Percentiles rank a stretch among this genome's conserved stretches.
phyloP scores from a whole-genome alignment of 2,113 vertebrate genomes.

The Pardalotus punctatus region DNA sequence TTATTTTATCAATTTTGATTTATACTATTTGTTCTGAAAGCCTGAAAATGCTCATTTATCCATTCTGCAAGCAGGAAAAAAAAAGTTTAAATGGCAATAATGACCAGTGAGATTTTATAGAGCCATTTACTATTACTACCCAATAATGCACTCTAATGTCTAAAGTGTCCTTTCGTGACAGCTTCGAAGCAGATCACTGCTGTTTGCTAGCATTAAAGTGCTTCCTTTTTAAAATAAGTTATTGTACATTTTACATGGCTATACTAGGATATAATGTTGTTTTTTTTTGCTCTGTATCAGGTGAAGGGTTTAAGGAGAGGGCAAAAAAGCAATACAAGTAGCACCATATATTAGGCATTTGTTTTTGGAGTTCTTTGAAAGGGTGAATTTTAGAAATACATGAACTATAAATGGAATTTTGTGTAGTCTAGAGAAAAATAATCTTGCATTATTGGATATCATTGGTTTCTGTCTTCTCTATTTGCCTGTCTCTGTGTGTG shows the following conservation, averaged over 20 bases:
- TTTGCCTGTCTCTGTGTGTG: neutral
- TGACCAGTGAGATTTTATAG: constrained; percentile 1
- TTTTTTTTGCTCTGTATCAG: neutral
- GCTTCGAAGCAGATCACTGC: neutral
- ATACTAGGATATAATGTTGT: neutral
- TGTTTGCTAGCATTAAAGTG: neutral
- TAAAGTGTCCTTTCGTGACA: constrained; percentile 30
- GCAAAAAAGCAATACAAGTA: neutral
- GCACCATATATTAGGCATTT: neutral
- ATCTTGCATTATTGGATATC: neutral
- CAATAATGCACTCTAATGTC: constrained; percentile 25
- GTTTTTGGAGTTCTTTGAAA: neutral
- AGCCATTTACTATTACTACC: neutral
- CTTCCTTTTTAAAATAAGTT: neutral
- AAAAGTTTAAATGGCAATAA: neutral
- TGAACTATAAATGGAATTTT: neutral
- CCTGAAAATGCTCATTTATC: neutral
- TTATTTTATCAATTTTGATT: neutral
- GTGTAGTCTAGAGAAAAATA: neutral
- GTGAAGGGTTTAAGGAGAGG: neutral
- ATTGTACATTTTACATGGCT: neutral
- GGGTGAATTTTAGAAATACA: neutral
- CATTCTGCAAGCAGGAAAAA: neutral
- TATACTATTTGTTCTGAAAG: neutral
- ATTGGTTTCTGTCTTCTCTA: neutral